A percentile compares a stretch with the other conserved stretches of the same genome.
These are phyloP conservation scores for Calidris pugnax DNA, from an alignment of 2,113 vertebrate genomes.

Conservation along the genomic window DNA sequence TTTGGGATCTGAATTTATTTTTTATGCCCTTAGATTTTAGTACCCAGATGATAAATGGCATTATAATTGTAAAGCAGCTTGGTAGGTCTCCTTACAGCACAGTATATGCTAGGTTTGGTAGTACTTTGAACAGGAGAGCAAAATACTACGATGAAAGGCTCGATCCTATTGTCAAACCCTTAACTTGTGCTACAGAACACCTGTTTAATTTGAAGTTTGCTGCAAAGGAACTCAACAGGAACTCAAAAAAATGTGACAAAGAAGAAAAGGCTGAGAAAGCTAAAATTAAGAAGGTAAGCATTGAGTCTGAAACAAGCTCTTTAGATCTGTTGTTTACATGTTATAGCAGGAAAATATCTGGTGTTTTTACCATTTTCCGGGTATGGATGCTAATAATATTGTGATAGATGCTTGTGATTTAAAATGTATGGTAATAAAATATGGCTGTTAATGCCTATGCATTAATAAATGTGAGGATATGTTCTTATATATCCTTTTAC, in stretches of 20 bases:
- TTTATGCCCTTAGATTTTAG: neutral
- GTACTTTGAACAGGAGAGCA: neutral
- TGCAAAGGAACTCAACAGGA: conserved; percentile 90
- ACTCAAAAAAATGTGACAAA: conserved; percentile 92
- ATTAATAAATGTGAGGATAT: neutral
- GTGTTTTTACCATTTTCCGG: neutral
- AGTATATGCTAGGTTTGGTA: neutral
- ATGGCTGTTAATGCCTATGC: neutral
- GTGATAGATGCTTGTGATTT: neutral
- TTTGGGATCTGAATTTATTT: neutral
- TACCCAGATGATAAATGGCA: neutral
- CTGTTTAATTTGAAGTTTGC: conserved; percentile 94
- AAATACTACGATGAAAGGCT: neutral
- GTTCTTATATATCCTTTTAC: neutral
- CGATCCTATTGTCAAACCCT: conserved; percentile 7
- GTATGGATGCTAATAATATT: neutral
- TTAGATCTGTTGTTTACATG: neutral
- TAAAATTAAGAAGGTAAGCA: conserved; percentile 92
- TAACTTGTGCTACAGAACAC: conserved; percentile 78
- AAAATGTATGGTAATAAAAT: neutral
- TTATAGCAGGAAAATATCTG: neutral
- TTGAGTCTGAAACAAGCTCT: neutral
- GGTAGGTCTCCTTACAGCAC: neutral
- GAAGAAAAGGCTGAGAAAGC: conserved; percentile 90
- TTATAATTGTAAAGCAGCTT: neutral